Percentiles rank a stretch among this genome's conserved stretches.
Conservation (phyloP, 2,888 invertebrate genomes). For the Noctua janthe region DNA sequence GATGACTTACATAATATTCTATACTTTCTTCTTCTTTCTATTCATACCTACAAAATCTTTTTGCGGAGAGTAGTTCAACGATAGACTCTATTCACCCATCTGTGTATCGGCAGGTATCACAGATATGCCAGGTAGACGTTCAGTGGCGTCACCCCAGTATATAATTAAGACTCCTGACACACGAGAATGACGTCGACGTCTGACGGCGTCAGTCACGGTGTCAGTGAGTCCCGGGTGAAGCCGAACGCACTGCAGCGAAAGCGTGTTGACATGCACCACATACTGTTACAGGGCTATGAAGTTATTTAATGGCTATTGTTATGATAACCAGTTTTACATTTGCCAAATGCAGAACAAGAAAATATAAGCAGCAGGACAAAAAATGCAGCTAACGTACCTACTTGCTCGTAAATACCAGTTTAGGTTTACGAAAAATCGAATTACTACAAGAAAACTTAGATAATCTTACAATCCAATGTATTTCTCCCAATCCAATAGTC, state of each 20-base stretch:
- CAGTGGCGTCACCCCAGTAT: background rate
- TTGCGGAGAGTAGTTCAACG: background rate
- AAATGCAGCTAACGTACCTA: background rate
- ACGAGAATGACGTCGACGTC: background rate
- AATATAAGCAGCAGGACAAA: background rate
- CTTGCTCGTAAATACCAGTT: background rate
- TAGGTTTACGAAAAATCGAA: background rate
- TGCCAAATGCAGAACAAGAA: background rate
- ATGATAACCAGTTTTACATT: background rate
- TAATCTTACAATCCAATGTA: conserved; percentile 40
- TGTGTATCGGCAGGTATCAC: background rate
- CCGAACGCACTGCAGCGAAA: background rate
- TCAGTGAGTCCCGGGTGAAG: conserved; percentile 22
- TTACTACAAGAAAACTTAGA: background rate
- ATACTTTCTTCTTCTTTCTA: background rate
- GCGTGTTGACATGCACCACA: background rate
- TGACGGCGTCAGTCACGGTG: conserved; percentile 24
- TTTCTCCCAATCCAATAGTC: conserved; percentile 40
- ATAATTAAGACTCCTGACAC: conserved; percentile 16
- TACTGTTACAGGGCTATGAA: background rate
- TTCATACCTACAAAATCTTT: background rate
- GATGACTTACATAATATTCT: background rate
- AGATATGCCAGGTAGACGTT: background rate
- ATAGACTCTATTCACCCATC: background rate
- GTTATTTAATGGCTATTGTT: background rate